Conservation (phyloP, 2,113 vertebrate genomes). For the Halichoerus grypus region DNA sequence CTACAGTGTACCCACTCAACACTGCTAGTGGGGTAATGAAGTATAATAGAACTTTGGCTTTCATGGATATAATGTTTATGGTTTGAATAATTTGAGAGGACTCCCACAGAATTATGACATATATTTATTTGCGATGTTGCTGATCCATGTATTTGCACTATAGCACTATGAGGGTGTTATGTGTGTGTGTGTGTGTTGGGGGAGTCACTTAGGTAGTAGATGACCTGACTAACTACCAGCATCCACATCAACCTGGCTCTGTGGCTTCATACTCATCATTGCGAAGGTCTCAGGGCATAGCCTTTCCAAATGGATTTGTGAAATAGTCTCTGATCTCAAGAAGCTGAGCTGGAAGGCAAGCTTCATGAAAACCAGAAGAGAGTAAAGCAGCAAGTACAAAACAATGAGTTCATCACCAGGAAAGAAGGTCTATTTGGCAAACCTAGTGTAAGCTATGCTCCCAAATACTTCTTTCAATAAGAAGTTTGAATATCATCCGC, state of each 20-base stretch:
- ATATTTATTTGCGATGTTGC: background rate
- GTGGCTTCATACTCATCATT: background rate
- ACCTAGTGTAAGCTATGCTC: background rate
- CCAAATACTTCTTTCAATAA: background rate
- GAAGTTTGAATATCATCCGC: background rate
- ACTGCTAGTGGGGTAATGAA: background rate
- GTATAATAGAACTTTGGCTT: background rate
- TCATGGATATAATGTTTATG: background rate
- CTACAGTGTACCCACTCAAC: accelerated
- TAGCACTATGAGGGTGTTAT: background rate
- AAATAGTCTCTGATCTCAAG: background rate
- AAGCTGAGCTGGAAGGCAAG: background rate
- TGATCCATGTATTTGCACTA: background rate
- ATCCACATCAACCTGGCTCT: background rate
- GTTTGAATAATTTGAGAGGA: background rate
- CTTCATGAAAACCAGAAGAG: background rate
- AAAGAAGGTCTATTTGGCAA: background rate
- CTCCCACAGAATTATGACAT: too few relatives aligned
- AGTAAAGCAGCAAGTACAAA: background rate
- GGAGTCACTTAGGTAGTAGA: background rate
- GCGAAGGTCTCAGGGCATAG: background rate
- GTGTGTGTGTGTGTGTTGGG: too few relatives aligned
- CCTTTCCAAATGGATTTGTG: background rate
- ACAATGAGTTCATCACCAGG: background rate
- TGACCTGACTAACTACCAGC: background rate